Evolutionary conservation across 30 jellyfish, hydroid and myxozoan genomes (phyloP).

Genomic region (Haliclystus octoradiatus): DNA sequence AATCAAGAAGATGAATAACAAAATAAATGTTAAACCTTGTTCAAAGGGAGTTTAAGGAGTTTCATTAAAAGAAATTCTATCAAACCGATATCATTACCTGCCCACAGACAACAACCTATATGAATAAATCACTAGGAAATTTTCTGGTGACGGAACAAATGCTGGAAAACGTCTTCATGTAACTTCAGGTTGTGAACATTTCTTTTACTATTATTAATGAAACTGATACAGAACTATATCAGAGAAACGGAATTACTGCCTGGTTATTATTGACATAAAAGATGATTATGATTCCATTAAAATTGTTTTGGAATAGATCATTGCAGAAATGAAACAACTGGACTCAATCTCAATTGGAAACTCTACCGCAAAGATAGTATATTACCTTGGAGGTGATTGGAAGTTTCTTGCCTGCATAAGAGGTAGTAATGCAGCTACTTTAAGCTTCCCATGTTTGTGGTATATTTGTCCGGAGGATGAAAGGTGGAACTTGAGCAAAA

Average conservation of each 20-base stretch:
- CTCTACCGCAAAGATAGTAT: neutral
- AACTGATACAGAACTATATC: conserved; percentile 11
- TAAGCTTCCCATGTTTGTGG: conserved; percentile 23
- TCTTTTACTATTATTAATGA: conserved; percentile 11
- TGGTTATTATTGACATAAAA: conserved; percentile 7
- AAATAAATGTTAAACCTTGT: neutral
- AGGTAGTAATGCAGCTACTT: conserved; percentile 20
- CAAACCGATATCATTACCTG: no score
- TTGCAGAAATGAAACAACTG: neutral
- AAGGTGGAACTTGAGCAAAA: neutral
- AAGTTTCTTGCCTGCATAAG: conserved; percentile 12
- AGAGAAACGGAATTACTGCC: conserved; percentile 8
- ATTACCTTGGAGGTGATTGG: conserved; percentile 34
- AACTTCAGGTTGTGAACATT: conserved; percentile 20
- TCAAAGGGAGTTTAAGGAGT: conserved; percentile 6
- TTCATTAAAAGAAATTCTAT: neutral
- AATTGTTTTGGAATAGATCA: conserved; percentile 2
- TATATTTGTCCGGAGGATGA: conserved; percentile 15
- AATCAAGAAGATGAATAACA: neutral
- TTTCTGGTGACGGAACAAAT: conserved; percentile 25
- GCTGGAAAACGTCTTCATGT: conserved; percentile 22
- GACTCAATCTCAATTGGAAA: neutral
- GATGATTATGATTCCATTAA: conserved; percentile 16
- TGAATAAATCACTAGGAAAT: no score
- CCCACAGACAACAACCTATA: no score